phyloP scores from a whole-genome alignment of 2,797 vertebrate species.

The Bovichtus diacanthus region DNA sequence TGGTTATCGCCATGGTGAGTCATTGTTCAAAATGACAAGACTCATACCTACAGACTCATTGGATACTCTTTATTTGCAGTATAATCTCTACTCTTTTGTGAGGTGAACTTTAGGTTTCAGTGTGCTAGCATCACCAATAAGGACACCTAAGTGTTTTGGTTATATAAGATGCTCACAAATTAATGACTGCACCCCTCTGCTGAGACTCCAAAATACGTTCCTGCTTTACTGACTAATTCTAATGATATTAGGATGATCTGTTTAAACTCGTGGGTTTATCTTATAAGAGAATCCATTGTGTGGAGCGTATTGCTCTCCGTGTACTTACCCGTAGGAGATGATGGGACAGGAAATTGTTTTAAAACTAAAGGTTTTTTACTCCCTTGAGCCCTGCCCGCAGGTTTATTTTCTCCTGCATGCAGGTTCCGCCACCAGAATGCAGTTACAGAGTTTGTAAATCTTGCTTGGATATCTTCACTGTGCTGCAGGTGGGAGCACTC shows the following conservation, averaged over 20 bases:
- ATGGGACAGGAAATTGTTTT: slow-evolving; percentile 36
- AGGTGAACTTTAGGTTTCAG: slow-evolving; percentile 8
- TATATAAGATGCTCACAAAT: slow-evolving; percentile 56
- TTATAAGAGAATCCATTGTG: slow-evolving; percentile 41
- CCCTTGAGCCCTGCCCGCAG: not conserved
- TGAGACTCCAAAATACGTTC: slow-evolving; percentile 42
- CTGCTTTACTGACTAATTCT: slow-evolving; percentile 47
- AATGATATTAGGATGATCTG: slow-evolving; percentile 60
- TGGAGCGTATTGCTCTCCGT: slow-evolving; percentile 6
- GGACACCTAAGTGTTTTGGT: slow-evolving; percentile 36
- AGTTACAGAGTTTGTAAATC: slow-evolving; percentile 68
- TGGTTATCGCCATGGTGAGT: slow-evolving; percentile 16
- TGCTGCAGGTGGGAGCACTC: slow-evolving; percentile 71
- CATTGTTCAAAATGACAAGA: slow-evolving; percentile 27
- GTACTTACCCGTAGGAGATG: slow-evolving; percentile 33
- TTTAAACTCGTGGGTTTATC: slow-evolving; percentile 46
- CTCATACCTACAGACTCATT: slow-evolving; percentile 11
- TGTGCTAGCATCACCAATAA: slow-evolving; percentile 21
- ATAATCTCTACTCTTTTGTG: slow-evolving; percentile 7
- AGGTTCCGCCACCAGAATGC: slow-evolving; percentile 46
- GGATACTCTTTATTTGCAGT: not conserved
- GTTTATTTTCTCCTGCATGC: slow-evolving; percentile 39
- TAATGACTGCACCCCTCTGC: slow-evolving; percentile 38
- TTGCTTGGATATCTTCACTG: slow-evolving; percentile 47
- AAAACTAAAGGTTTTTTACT: slow-evolving; percentile 29